A percentile compares a stretch with the other conserved stretches of the same genome.
These are phyloP conservation scores for Tenthredo distinguenda DNA, from an alignment of 2,888 invertebrate genomes.

Conservation along the genomic window DNA sequence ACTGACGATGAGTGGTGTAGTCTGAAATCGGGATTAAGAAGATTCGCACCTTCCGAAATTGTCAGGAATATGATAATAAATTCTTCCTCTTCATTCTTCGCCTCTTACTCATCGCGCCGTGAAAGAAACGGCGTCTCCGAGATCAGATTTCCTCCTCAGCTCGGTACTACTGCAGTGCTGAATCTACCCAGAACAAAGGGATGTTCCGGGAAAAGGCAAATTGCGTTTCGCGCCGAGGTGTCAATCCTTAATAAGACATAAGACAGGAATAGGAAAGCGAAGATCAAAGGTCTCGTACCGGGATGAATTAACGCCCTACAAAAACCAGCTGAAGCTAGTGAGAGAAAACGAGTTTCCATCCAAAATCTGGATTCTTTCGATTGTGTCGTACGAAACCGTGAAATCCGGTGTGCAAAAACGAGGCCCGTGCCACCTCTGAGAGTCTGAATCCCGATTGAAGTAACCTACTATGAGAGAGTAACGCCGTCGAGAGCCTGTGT, in stretches of 20 bases:
- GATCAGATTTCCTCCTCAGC: background rate
- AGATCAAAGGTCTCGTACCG: background rate
- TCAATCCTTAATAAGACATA: conserved; percentile 13
- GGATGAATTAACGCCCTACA: background rate
- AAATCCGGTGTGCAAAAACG: background rate
- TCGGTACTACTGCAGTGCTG: background rate
- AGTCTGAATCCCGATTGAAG: background rate
- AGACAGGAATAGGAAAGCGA: background rate
- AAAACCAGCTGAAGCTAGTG: background rate
- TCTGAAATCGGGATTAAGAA: background rate
- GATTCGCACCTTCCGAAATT: background rate
- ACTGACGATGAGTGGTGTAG: background rate
- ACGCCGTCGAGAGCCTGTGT: background rate
- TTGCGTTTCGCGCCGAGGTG: background rate
- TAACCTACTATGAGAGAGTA: background rate
- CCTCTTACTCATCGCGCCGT: background rate
- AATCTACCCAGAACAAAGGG: conserved; percentile 2
- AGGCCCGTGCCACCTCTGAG: background rate
- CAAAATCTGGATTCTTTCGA: no score
- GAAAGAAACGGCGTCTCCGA: background rate
- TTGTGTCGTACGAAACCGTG: background rate
- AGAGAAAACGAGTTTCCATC: background rate
- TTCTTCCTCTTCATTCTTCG: background rate
- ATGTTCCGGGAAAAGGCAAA: background rate
- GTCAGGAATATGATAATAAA: background rate